These are phyloP conservation scores for Sebastes iracundus DNA, from an alignment of 2,797 vertebrate genomes.

Conservation along the genomic window DNA sequence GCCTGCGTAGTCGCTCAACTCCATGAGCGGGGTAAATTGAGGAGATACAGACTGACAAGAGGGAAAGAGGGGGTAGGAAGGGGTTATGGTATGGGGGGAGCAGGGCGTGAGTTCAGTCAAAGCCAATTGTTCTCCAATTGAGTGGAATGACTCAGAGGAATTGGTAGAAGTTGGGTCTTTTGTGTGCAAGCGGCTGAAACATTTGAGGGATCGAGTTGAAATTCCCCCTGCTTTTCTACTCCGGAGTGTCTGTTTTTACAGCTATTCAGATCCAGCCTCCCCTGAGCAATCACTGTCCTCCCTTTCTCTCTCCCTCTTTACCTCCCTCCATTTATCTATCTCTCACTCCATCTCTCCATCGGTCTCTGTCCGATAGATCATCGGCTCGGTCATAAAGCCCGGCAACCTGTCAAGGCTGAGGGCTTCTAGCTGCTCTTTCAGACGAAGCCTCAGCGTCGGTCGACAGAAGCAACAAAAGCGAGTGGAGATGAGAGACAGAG, in stretches of 20 bases:
- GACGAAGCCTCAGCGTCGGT: constrained; percentile 13
- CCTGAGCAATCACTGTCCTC: constrained; percentile 53
- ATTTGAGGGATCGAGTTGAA: constrained; percentile 59
- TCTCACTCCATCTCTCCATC: constrained; percentile 39
- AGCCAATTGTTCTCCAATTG: constrained; percentile 77
- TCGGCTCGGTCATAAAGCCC: constrained; percentile 42
- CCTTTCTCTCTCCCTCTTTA: constrained; percentile 25
- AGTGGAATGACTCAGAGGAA: constrained; percentile 78
- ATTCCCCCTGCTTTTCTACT: constrained; percentile 46
- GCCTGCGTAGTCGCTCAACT: constrained; percentile 52
- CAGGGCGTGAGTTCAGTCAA: constrained; percentile 60
- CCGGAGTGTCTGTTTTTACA: constrained; percentile 58
- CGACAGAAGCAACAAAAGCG: constrained; percentile 23
- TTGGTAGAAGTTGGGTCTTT: constrained; percentile 62
- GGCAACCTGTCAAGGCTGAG: constrained; percentile 44
- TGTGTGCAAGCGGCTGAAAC: constrained; percentile 56
- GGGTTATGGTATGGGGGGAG: constrained; percentile 49
- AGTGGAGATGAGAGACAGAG: constrained; percentile 5
- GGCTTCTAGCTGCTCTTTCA: constrained; percentile 41
- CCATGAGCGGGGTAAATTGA: constrained; percentile 55
- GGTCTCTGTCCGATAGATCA: constrained; percentile 63
- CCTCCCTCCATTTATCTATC: constrained; percentile 36
- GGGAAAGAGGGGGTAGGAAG: constrained; percentile 39
- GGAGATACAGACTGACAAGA: constrained; percentile 72
- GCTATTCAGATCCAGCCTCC: constrained; percentile 45